Evolutionary conservation across 2,113 vertebrate genomes (phyloP).

Genomic region (Chunga burmeisteri): DNA sequence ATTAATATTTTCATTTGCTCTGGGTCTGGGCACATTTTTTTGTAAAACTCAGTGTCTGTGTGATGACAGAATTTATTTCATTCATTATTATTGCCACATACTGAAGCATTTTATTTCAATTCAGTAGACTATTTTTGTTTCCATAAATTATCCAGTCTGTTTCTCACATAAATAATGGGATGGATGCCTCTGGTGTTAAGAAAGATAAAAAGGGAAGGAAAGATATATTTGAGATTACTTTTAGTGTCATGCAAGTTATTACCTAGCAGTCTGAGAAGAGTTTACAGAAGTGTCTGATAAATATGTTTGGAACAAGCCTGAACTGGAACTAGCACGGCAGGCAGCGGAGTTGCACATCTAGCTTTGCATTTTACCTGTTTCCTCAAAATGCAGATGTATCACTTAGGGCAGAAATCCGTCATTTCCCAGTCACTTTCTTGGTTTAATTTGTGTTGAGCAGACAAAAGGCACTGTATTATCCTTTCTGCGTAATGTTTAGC

Average conservation of each 20-base stretch:
- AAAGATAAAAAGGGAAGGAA: conserved; percentile 42
- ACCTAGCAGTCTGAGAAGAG: conserved; percentile 43
- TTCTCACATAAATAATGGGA: conserved; percentile 19
- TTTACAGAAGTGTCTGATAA: conserved; percentile 59
- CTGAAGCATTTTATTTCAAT: conserved; percentile 62
- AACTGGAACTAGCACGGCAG: conserved; percentile 47
- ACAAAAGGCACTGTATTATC: neutral
- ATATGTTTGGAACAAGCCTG: conserved; percentile 61
- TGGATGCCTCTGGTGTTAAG: conserved; percentile 30
- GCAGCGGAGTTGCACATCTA: neutral
- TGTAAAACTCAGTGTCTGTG: conserved; percentile 45
- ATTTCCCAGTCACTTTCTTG: neutral
- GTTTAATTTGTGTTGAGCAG: neutral
- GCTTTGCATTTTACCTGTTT: conserved; percentile 4
- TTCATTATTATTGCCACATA: conserved; percentile 56
- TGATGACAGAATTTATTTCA: conserved; percentile 68
- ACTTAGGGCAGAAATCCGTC: neutral
- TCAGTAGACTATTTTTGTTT: conserved; percentile 55
- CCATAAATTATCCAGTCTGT: conserved; percentile 66
- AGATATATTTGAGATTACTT: conserved; percentile 59
- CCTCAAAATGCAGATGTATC: conserved; percentile 6
- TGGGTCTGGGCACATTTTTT: conserved; percentile 26
- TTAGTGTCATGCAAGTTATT: conserved; percentile 60
- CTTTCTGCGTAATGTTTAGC: neutral
- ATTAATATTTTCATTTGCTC: conserved; percentile 53